Evolutionary conservation across 1,140 invertebrate genomes (phyloP).

Genomic region (Steinernema feltiae): DNA sequence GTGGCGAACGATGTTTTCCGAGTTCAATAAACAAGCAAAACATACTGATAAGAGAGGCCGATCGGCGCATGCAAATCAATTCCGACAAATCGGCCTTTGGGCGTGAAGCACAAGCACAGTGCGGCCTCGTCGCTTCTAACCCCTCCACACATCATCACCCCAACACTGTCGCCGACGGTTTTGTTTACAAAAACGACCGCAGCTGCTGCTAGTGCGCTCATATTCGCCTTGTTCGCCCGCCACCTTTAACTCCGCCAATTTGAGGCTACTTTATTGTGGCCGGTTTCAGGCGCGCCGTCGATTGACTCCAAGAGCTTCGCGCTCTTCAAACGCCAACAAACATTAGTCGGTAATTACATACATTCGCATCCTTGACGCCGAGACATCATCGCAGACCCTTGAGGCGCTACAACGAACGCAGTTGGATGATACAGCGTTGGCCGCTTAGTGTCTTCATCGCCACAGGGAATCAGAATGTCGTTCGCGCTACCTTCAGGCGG

Average conservation of each 20-base stretch:
- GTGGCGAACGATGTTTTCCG: not conserved
- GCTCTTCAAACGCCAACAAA: not conserved
- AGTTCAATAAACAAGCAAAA: constrained; percentile 2
- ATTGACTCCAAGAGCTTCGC: not conserved
- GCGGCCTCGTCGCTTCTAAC: not conserved
- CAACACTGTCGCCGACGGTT: not conserved
- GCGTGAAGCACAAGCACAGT: not conserved
- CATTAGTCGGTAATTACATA: constrained; percentile 14
- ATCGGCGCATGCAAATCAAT: constrained; percentile 5
- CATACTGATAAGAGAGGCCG: not conserved
- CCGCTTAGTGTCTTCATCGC: not conserved
- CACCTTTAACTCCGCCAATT: not conserved
- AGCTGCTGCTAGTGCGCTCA: too few species aligned
- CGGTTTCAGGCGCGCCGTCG: not conserved
- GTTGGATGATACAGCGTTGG: not conserved
- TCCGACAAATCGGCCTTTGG: not conserved
- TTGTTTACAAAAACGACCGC: constrained; percentile 7
- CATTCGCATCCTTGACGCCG: not conserved
- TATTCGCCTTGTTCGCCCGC: not conserved
- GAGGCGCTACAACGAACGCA: not conserved
- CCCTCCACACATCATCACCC: not conserved
- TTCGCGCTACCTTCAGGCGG: constrained; percentile 10
- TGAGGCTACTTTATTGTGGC: not conserved
- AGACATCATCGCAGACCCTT: not conserved
- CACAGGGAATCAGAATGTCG: not conserved